Conservation (phyloP, 2,888 invertebrate species). For the Drosophila histrio region DNA sequence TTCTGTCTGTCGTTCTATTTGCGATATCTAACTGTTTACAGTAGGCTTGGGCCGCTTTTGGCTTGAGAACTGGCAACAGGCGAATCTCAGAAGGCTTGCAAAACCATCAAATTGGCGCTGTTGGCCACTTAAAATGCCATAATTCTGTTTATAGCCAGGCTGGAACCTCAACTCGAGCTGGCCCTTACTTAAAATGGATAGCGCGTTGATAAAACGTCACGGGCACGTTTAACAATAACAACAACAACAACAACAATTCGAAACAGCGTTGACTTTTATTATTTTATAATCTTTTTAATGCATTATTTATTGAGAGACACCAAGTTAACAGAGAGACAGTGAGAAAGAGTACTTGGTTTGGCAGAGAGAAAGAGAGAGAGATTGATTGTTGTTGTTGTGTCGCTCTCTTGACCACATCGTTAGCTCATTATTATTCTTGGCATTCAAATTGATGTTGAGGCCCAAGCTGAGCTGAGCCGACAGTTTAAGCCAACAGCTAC, state of each 20-base stretch:
- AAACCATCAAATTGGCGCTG: slow-evolving; percentile 58
- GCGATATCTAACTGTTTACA: slow-evolving; percentile 59
- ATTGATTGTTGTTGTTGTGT: slow-evolving; percentile 3
- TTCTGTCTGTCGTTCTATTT: slow-evolving; percentile 14
- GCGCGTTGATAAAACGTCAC: slow-evolving; percentile 72
- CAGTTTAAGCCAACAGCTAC: slow-evolving; percentile 49
- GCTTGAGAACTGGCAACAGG: slow-evolving; percentile 26
- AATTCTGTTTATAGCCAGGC: slow-evolving; percentile 64
- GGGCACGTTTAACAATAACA: slow-evolving; percentile 69
- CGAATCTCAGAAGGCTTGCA: slow-evolving; percentile 9
- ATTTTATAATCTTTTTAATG: slow-evolving; percentile 62
- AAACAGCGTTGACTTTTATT: slow-evolving; percentile 71
- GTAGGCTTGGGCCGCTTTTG: slow-evolving; percentile 37
- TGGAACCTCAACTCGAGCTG: slow-evolving; percentile 6
- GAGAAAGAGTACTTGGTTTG: not conserved
- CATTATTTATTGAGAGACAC: slow-evolving; percentile 46
- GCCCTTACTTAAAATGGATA: slow-evolving; percentile 59
- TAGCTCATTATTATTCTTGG: slow-evolving; percentile 72
- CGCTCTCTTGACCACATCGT: slow-evolving; percentile 35
- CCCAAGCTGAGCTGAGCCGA: slow-evolving; percentile 52
- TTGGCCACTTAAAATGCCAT: slow-evolving; percentile 76
- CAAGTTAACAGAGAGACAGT: not conserved
- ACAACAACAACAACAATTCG: slow-evolving; percentile 6
- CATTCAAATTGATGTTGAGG: slow-evolving; percentile 54
- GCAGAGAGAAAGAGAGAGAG: slow-evolving; percentile 14